Evolutionary conservation across 2,797 vertebrate genomes (phyloP).

Genomic region (Enteromius trimaculatus): DNA sequence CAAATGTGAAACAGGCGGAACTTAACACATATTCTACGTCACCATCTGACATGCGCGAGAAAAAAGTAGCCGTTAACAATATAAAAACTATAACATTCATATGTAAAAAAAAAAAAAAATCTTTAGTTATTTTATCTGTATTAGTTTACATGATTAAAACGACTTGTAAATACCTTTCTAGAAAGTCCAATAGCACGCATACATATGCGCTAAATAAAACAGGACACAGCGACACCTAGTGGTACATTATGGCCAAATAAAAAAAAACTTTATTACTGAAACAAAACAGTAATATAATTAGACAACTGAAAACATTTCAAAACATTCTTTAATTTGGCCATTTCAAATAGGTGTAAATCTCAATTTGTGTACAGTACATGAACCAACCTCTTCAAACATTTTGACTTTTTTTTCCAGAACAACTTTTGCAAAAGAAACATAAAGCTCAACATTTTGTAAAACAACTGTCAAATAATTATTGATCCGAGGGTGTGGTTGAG

Average conservation of each 20-base stretch:
- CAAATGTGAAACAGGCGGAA: neutral
- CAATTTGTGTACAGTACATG: neutral
- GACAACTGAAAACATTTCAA: neutral
- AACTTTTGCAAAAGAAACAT: neutral
- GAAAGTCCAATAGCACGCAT: neutral
- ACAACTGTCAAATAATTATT: constrained; percentile 48
- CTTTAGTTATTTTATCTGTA: neutral
- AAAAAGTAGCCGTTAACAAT: neutral
- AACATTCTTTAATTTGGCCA: constrained; percentile 3
- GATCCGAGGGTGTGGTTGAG: constrained; percentile 24
- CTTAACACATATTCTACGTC: neutral
- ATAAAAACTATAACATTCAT: neutral
- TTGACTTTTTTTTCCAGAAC: neutral
- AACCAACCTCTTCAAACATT: neutral
- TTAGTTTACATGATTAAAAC: neutral
- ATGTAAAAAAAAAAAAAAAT: neutral
- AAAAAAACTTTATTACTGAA: neutral
- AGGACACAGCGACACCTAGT: neutral
- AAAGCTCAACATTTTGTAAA: constrained; percentile 7
- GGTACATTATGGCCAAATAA: neutral
- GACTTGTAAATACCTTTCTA: too few relatives aligned
- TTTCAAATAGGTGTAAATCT: neutral
- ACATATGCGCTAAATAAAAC: neutral
- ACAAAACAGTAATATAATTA: neutral
- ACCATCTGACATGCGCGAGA: neutral